A percentile compares a stretch with the other conserved stretches of the same genome.
phyloP scores from a whole-genome alignment of 2,113 vertebrate species.

The Platanista minor region DNA sequence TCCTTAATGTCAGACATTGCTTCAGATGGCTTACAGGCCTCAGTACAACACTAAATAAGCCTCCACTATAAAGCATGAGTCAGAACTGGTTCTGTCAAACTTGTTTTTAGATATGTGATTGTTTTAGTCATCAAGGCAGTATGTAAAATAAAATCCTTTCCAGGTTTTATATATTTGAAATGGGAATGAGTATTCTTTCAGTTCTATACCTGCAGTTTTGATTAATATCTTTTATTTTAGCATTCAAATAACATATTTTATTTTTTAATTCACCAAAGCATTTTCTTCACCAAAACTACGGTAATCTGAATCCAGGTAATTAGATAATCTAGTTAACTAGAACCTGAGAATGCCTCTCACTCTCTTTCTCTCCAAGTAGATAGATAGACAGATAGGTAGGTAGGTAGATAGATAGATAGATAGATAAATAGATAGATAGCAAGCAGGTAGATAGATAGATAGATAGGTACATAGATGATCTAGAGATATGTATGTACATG shows the following conservation, averaged over 20 bases:
- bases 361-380: neutral
- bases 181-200: conserved; percentile 18
- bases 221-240: conserved; percentile 29
- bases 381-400: neutral
- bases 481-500: neutral
- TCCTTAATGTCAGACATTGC: neutral
- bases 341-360: neutral
- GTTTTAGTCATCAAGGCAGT: conserved; percentile 38
- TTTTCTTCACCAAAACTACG: neutral
- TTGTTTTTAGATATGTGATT: conserved; percentile 31
- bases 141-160: conserved; percentile 43
- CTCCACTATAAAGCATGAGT: neutral
- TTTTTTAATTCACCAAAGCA: neutral
- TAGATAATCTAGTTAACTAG: neutral
- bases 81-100: neutral
- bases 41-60: neutral
- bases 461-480: no score
- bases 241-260: neutral
- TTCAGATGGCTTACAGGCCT: neutral
- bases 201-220: conserved; percentile 12
- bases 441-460: no score
- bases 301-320: neutral
- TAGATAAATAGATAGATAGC: neutral
- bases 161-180: conserved; percentile 30
- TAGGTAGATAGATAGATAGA: no score